Percentiles rank a stretch among this genome's conserved stretches.
These are phyloP conservation scores for Papilio helenus DNA, from an alignment of 1,140 invertebrate species.

Conservation along the genomic window DNA sequence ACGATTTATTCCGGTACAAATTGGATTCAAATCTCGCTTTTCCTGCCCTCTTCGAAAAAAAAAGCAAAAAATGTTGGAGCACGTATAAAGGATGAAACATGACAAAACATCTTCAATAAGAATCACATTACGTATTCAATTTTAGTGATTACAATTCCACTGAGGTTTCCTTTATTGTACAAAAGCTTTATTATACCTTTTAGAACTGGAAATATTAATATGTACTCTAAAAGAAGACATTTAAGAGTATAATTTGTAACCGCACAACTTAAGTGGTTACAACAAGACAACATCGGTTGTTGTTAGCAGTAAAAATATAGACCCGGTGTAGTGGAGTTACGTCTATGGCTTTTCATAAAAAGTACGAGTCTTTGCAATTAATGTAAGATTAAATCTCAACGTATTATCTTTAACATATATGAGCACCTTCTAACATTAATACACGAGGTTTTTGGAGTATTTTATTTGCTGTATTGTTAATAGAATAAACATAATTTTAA, in stretches of 20 bases:
- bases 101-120: conserved; percentile 75
- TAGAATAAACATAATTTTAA: background rate
- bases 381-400: no score
- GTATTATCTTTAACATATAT: no score
- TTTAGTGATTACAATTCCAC: conserved; percentile 37
- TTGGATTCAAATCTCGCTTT: conserved; percentile 79
- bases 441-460: background rate
- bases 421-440: no score
- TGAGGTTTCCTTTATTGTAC: conserved; percentile 30
- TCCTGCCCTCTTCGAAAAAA: conserved; percentile 67
- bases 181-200: conserved; percentile 20
- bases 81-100: conserved; percentile 79
- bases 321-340: no score
- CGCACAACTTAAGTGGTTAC: background rate
- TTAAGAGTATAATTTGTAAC: background rate
- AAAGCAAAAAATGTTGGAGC: conserved; percentile 76
- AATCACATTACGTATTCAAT: conserved; percentile 67
- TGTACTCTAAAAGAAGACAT: background rate
- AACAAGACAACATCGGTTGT: background rate
- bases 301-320: no score
- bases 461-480: background rate
- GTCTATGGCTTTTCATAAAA: no score
- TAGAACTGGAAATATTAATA: conserved; percentile 2
- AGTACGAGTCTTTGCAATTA: no score
- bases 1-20: conserved; percentile 79